These are phyloP conservation scores for Achroia grisella DNA, from an alignment of 1,140 invertebrate genomes.

Conservation along the genomic window DNA sequence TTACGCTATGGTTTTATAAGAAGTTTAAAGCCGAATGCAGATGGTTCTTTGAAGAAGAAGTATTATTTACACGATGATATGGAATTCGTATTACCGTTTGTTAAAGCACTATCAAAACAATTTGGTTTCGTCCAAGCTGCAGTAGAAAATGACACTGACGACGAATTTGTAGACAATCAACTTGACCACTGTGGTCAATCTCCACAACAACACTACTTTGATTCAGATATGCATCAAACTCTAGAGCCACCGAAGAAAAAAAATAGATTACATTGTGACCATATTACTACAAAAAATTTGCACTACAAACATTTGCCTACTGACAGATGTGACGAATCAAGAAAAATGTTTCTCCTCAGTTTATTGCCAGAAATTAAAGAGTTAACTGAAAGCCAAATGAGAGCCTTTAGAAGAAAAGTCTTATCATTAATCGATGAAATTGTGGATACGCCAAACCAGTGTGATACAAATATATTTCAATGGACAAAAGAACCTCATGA, in stretches of 20 bases:
- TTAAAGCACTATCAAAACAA: conserved; percentile 9
- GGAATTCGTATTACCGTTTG: conserved; percentile 21
- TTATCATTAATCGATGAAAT: conserved; percentile 15
- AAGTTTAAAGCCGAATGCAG: conserved; percentile 16
- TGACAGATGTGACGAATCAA: conserved; percentile 9
- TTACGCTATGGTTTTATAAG: conserved; percentile 20
- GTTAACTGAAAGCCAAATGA: conserved; percentile 16
- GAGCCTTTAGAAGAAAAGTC: conserved; percentile 15
- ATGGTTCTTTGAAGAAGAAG: conserved; percentile 21
- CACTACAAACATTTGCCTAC: not conserved
- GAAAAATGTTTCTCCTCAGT: conserved; percentile 22
- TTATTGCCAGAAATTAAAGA: conserved; percentile 17
- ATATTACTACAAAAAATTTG: not conserved
- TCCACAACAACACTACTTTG: conserved; percentile 5
- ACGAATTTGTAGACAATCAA: conserved; percentile 6
- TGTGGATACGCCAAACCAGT: conserved; percentile 6
- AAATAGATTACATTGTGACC: not conserved
- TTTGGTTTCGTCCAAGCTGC: not conserved
- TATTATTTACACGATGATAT: conserved; percentile 27
- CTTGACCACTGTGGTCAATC: not conserved
- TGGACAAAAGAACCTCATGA: conserved; percentile 5
- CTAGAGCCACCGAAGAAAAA: conserved; percentile 10
- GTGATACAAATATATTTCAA: conserved; percentile 5
- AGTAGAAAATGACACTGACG: conserved; percentile 7
- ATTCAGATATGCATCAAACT: conserved; percentile 5